Evolutionary conservation across 2,888 invertebrate species (phyloP), one percentile per base, ranked within the genome.

Genomic region (Melieria picta): DNA sequence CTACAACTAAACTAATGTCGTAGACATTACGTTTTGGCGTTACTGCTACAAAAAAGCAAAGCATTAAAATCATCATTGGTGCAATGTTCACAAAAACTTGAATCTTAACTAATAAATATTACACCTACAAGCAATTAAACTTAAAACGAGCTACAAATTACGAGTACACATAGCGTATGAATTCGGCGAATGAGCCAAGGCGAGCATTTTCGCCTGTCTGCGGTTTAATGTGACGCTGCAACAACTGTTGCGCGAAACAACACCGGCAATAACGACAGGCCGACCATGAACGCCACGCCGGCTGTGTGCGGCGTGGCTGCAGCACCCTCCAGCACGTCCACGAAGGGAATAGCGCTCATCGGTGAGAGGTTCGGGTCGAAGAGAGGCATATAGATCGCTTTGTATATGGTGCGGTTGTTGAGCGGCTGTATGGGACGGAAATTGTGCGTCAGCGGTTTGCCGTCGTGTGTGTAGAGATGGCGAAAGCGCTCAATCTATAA

Each of bases 371-470:
- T 1, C 5, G 5, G n/a, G 30, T 3, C 30, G 30, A 30, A 30
- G 30, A 3, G 30, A 30, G 2, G 30, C 30, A 30, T 30, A 3
- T 30, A 30, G 30, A 3, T 30, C 30, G 30, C 30, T 30, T 30
- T 75, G 60, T 80, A 91, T 0, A 93, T 90, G 0, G 87, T 86
- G 76, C 95, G 88, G 79, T 92, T 92, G 47, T 93, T 92, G 1
- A 94, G 87, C 0, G 94, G 93, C 81, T 95, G 94, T 48, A 93
- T 91, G 0, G 95, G 95, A 11, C 96, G 90, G 84, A 92, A 94
- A 85, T 96, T 96, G 82, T 94, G 93, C 0, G 90, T 91, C 74
- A 96, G 88, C 30, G 83, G 80, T 77, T 89, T 88, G 4, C 93
- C 94, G 66, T 91, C 90, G 9, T 89, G 87, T 3, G 90, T 90